phyloP scores from a whole-genome alignment of 2,797 vertebrate species.

The Cossypha heuglini region DNA sequence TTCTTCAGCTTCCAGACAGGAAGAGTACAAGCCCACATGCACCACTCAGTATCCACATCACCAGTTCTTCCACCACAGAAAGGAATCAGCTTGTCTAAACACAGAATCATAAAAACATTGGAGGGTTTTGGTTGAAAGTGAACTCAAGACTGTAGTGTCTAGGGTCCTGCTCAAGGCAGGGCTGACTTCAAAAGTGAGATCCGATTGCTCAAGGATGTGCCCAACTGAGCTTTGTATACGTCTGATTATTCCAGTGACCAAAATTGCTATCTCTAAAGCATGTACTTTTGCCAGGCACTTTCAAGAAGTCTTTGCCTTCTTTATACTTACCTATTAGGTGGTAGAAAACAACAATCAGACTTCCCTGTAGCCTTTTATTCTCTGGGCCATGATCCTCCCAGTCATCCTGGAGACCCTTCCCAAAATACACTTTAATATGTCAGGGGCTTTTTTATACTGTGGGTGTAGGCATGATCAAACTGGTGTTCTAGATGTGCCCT shows the following conservation, averaged over 20 bases:
- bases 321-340: not conserved
- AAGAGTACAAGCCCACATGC: not conserved
- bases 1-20: not conserved
- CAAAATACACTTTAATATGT: not conserved
- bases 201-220: not conserved
- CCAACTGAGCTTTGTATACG: not conserved
- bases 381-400: not conserved
- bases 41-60: not conserved
- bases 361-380: not conserved
- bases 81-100: not conserved
- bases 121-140: not conserved
- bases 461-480: accelerated
- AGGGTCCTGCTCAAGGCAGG: not conserved
- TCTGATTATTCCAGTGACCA: not conserved
- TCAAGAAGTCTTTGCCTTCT: not conserved
- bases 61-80: not conserved
- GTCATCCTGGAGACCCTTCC: not conserved
- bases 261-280: not conserved
- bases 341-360: not conserved
- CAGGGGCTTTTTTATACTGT: not conserved
- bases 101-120: not conserved
- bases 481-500: not conserved
- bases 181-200: not conserved
- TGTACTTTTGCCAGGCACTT: not conserved
- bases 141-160: not conserved